These are phyloP conservation scores for Trialeurodes vaporariorum DNA, from an alignment of 1,140 invertebrate genomes.

Conservation along the genomic window DNA sequence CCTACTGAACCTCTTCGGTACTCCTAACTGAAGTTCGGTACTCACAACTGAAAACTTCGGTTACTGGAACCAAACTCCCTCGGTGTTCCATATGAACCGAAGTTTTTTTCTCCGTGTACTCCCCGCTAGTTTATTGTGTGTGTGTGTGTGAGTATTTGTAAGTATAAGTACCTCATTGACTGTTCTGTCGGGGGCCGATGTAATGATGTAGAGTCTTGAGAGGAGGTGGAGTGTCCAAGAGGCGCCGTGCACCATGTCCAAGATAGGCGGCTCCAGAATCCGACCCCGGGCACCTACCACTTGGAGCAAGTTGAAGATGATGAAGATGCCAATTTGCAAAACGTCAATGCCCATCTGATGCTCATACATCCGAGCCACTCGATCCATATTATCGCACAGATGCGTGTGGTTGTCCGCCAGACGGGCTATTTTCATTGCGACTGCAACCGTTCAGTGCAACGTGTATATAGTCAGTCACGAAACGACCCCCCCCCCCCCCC, in stretches of 20 bases:
- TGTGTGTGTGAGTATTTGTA: no score
- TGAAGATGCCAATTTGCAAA: neutral
- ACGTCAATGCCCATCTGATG: neutral
- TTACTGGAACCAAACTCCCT: no score
- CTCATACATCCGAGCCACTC: neutral
- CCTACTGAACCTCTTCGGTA: no score
- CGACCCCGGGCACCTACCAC: neutral
- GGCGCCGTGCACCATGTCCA: neutral
- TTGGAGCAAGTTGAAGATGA: neutral
- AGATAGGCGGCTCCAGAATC: neutral
- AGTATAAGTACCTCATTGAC: neutral
- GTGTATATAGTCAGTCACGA: no score
- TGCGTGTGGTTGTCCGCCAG: neutral
- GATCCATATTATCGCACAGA: neutral
- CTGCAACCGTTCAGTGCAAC: no score
- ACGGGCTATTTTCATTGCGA: neutral
- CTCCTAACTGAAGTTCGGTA: no score
- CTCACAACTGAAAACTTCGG: no score
- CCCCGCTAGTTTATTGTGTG: no score
- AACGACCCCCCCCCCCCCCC: no score
- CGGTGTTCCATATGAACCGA: no score
- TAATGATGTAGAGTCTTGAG: neutral
- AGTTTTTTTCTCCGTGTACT: no score
- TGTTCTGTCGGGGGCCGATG: neutral
- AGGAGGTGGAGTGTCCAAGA: neutral